Base-by-base conservation (phyloP, 2,888 invertebrate species). In the Andrena chrysosceles region DNA sequence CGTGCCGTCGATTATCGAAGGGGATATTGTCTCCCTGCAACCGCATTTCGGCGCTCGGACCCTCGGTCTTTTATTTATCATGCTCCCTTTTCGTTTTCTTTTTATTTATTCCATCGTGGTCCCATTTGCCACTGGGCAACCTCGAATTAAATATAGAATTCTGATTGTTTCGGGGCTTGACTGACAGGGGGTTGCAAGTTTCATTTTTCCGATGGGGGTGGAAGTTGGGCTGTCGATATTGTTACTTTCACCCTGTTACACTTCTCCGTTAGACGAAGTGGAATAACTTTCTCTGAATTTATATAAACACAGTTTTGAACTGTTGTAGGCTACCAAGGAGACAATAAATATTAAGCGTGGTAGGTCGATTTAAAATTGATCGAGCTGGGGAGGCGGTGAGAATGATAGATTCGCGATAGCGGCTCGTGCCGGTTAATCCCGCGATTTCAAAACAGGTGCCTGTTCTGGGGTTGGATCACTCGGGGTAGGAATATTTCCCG, bases 1-100 rank as follows among this genome's bases (percentile, higher is more conserved):
- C 56, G 56, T 35, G 71, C 63, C 70, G 62, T 48, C 67, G 54
- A 79, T 79, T 49, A 74, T 67, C 80, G 63, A 8, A 56, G 70
- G 42, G 7, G 10, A 73, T 52, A 42, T 73, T 59, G 54, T 29
- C 23, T 52, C 35, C 20, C 23, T 2, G 52, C 31, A n/a, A 23
- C 20, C 20, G 16, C 20, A 59, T 26, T 29, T 52, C 56, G 16
- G 20, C 29, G 10, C 33, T 1, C 20, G 23, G 8, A 49, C 13
- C 6, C 31, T 20, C 29, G 62, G 7, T 1, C 10, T 62, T 26
- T 56, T 23, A 56, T 20, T 56, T 56, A 20, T 4, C 10, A 4
- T 13, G 4, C 5, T 20, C 56, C 10, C 10, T 13, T 26, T 56
- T 26, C 4, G 2, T 59, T 2, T 16, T 26, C 2, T 16, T 8